Evolutionary conservation across 35 echinoderm and acorn worm species (phyloP).

Genomic region (Patiria miniata): DNA sequence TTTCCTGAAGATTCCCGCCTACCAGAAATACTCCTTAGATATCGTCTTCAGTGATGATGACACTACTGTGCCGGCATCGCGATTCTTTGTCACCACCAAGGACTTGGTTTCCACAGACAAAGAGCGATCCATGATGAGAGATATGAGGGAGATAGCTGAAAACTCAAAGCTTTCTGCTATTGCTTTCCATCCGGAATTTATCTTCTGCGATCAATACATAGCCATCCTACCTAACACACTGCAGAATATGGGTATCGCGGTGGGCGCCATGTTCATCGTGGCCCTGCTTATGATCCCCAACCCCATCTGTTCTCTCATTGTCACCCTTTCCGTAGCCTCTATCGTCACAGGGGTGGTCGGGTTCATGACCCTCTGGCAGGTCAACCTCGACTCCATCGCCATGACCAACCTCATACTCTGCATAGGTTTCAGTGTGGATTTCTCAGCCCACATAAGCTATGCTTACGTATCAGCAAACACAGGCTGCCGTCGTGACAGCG

Average conservation of each 20-base stretch:
- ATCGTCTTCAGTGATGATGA: constrained; percentile 55
- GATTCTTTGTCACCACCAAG: constrained; percentile 53
- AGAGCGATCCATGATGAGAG: constrained; percentile 59
- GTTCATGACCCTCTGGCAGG: constrained; percentile 68
- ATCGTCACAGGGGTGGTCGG: constrained; percentile 69
- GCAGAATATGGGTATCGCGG: constrained; percentile 58
- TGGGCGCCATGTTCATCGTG: constrained; percentile 58
- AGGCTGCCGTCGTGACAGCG: background rate
- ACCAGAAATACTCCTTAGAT: constrained; percentile 42
- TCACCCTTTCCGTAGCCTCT: constrained; percentile 48
- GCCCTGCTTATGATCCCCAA: constrained; percentile 63
- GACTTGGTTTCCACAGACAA: constrained; percentile 35
- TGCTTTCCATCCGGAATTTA: constrained; percentile 54
- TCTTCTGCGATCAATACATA: constrained; percentile 75
- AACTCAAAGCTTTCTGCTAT: constrained; percentile 23
- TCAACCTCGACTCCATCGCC: constrained; percentile 64
- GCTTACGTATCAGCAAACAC: constrained; percentile 37
- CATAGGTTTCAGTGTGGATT: constrained; percentile 80
- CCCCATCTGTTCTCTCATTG: constrained; percentile 40
- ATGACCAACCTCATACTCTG: constrained; percentile 76
- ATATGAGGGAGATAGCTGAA: constrained; percentile 44
- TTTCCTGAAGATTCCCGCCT: constrained; percentile 55
- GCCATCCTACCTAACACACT: constrained; percentile 54
- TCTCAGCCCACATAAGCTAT: constrained; percentile 67
- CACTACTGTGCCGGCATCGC: constrained; percentile 47